Conservation (phyloP, 2,113 vertebrate species). For the Archilochus colubris region DNA sequence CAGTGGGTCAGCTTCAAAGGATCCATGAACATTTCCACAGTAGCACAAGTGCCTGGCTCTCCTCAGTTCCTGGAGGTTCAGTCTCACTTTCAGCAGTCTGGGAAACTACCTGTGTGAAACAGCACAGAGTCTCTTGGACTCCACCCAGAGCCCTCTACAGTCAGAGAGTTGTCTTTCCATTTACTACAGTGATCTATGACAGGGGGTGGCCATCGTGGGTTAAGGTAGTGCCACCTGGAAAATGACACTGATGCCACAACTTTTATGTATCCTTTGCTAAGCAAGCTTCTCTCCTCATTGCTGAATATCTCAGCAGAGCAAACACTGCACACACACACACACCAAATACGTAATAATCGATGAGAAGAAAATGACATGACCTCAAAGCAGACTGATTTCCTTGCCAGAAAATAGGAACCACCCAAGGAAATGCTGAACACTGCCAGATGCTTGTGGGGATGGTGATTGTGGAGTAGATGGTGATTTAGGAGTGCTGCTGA, state of each 20-base stretch:
- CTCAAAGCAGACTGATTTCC: background rate
- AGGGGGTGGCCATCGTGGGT: background rate
- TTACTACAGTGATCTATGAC: background rate
- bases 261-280: background rate
- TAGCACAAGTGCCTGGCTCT: background rate
- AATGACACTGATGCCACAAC: background rate
- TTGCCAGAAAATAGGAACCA: background rate
- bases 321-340: background rate
- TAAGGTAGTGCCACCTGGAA: background rate
- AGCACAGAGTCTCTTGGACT: background rate
- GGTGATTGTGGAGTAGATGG: background rate
- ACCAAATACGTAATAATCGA: background rate
- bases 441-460: background rate
- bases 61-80: background rate
- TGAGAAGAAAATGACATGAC: background rate
- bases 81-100: background rate
- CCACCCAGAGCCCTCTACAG: background rate
- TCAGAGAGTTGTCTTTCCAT: background rate
- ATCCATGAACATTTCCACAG: background rate
- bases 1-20: background rate
- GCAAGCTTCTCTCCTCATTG: background rate
- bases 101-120: background rate
- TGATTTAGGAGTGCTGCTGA: conserved; percentile 53
- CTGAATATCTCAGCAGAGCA: background rate
- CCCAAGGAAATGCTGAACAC: background rate